Evolutionary conservation across 2,797 vertebrate species (phyloP), one percentile per base, ranked within the genome.

Genomic region (Rhinoraja longicauda): DNA sequence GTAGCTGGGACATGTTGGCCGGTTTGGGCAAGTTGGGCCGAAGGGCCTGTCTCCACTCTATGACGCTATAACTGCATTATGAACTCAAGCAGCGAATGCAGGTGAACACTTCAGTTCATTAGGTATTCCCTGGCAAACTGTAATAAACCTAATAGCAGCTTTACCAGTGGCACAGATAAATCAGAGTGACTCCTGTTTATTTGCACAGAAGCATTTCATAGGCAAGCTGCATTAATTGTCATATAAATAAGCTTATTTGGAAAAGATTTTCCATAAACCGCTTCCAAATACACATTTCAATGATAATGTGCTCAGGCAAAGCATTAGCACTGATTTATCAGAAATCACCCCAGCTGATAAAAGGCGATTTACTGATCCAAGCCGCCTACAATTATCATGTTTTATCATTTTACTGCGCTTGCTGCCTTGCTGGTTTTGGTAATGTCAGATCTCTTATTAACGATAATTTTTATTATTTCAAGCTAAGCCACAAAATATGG

Each of bases 171-270:
- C 24, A 67, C 62, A 67, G n/a, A 90, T 90, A 17, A 64, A 90
- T 90, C 57, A 90, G 17, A 67, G 82, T 57, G 45, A 57, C 45
- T 29, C 57, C 21, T 82, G 79, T 29, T 57, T 82, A 53, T 57
- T 82, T 82, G 45, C 21, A 82, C 21, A 82, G 21, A 26, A 57
- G 29, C 79, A 57, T 26, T 82, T 82, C 17, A 57, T 24, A 57
- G 17, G 57, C 24, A 82, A 81, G 57, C 19, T 82, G 79, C 29
- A 57, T 57, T 57, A 53, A 82, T 29, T 26, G 45, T 9, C 45
- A 82, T 57, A 57, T 82, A 82, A 70, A 70, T 70, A 90, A 70
- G 62, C n/a, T 90, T 86, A 32, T 8, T 90, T 90, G 86, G 86
- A 36, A 59, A 67, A 90, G n/a, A 17, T 36, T 67, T 36, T 36